Evolutionary conservation across 1,140 invertebrate species (phyloP).

Genomic region (Drosophila pectinifera): DNA sequence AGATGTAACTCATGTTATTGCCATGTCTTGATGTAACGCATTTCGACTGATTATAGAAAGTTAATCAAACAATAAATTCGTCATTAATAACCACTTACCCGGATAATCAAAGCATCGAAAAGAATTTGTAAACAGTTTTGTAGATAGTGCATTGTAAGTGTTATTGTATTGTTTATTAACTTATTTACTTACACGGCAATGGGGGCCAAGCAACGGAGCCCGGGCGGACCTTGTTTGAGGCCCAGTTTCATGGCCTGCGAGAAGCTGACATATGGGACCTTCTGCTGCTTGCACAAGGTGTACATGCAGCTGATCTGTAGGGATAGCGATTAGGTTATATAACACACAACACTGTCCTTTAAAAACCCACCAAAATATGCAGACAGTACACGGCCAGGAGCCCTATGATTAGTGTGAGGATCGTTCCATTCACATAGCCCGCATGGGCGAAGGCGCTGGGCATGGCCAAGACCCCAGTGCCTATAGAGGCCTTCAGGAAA

Average conservation of each 20-base stretch:
- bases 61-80: slow-evolving; percentile 23
- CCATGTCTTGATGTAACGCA: slow-evolving; percentile 4
- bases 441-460: slow-evolving; percentile 90
- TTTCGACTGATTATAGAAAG: not conserved
- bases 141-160: slow-evolving; percentile 1
- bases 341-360: not conserved
- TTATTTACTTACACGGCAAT: slow-evolving; percentile 86
- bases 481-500: slow-evolving; percentile 90
- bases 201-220: slow-evolving; percentile 86
- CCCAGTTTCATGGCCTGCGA: slow-evolving; percentile 88
- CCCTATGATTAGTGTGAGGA: slow-evolving; percentile 87
- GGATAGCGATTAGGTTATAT: not conserved
- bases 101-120: slow-evolving; percentile 18
- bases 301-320: slow-evolving; percentile 86
- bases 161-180: not conserved
- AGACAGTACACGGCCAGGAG: slow-evolving; percentile 88
- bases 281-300: slow-evolving; percentile 86
- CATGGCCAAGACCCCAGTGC: slow-evolving; percentile 93
- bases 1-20: no score
- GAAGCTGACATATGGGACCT: slow-evolving; percentile 88
- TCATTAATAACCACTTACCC: slow-evolving; percentile 28
- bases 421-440: slow-evolving; percentile 88
- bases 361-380: slow-evolving; percentile 87
- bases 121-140: not conserved
- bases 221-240: slow-evolving; percentile 87